These are phyloP conservation scores for Athetis lepigone DNA, from an alignment of 2,888 invertebrate genomes.

Conservation along the genomic window DNA sequence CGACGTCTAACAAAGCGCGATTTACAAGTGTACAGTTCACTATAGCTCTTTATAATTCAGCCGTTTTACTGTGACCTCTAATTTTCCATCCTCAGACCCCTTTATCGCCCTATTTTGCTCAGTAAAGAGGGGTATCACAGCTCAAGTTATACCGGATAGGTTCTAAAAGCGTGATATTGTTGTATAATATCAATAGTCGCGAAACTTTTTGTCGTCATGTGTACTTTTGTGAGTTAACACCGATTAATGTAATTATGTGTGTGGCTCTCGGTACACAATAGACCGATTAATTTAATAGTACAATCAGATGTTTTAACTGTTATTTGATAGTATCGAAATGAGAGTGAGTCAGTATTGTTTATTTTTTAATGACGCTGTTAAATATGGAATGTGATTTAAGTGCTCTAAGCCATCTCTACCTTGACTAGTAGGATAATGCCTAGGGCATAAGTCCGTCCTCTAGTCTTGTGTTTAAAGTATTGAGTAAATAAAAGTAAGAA, in stretches of 20 bases:
- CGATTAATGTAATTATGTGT: constrained; percentile 87
- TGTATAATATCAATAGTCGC: constrained; percentile 88
- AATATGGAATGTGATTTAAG: too few relatives aligned
- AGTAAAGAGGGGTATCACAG: constrained; percentile 68
- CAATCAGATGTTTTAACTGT: constrained; percentile 49
- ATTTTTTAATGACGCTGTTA: constrained; percentile 3
- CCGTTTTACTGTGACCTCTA: constrained; percentile 82
- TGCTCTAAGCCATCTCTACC: too few relatives aligned
- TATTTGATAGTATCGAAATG: too few relatives aligned
- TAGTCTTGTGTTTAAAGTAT: too few relatives aligned
- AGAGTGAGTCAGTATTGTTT: too few relatives aligned
- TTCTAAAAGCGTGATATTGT: constrained; percentile 88
- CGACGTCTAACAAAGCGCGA: constrained; percentile 87
- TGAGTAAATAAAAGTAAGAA: too few relatives aligned
- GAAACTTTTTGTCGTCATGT: constrained; percentile 85
- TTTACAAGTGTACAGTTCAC: constrained; percentile 90
- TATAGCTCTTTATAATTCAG: constrained; percentile 87
- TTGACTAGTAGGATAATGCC: too few relatives aligned
- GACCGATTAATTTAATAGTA: constrained; percentile 58
- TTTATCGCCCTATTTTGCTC: constrained; percentile 64
- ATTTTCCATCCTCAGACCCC: constrained; percentile 70
- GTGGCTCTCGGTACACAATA: constrained; percentile 71
- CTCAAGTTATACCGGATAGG: constrained; percentile 80
- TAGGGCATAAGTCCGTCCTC: too few relatives aligned
- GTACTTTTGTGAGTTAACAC: constrained; percentile 82